phyloP scores from a whole-genome alignment of 2,888 invertebrate species.

The Omphaloscelis lunosa region DNA sequence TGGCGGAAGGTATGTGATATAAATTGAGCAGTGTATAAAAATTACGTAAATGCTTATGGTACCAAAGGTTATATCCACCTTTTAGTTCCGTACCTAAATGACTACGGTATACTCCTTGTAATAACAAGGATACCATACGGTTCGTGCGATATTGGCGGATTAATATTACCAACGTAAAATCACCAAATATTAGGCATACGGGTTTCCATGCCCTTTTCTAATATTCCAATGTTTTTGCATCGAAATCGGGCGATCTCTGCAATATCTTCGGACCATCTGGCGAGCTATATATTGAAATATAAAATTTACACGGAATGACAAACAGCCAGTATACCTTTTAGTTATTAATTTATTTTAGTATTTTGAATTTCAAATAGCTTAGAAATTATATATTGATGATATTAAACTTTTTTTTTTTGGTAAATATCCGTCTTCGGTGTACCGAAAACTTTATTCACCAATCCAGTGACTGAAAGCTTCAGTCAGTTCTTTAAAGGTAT shows the following conservation, averaged over 20 bases:
- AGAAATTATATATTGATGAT: background rate
- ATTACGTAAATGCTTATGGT: background rate
- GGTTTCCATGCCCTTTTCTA: conserved; percentile 3
- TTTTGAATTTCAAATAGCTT: conserved; percentile 29
- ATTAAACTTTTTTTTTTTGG: background rate
- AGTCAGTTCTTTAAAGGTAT: background rate
- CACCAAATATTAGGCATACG: conserved; percentile 28
- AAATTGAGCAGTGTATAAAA: background rate
- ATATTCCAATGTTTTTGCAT: conserved; percentile 41
- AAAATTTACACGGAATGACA: conserved; percentile 13
- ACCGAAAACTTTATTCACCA: background rate
- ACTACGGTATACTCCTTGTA: too few relatives aligned
- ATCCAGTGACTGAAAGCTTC: too few relatives aligned
- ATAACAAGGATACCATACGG: background rate
- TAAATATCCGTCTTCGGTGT: too few relatives aligned
- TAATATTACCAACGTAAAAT: conserved; percentile 13
- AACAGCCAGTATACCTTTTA: conserved; percentile 19
- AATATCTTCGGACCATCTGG: conserved; percentile 51
- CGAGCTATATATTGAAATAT: conserved; percentile 35
- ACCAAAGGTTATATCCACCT: background rate
- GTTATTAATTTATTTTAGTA: conserved; percentile 25
- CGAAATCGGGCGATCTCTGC: background rate
- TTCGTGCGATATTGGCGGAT: background rate
- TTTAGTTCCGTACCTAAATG: background rate
- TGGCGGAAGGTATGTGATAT: too few relatives aligned